Evolutionary conservation across 2,888 invertebrate genomes (phyloP), one percentile per base, ranked within the genome.

Genomic region (Drosophila maculinotata): DNA sequence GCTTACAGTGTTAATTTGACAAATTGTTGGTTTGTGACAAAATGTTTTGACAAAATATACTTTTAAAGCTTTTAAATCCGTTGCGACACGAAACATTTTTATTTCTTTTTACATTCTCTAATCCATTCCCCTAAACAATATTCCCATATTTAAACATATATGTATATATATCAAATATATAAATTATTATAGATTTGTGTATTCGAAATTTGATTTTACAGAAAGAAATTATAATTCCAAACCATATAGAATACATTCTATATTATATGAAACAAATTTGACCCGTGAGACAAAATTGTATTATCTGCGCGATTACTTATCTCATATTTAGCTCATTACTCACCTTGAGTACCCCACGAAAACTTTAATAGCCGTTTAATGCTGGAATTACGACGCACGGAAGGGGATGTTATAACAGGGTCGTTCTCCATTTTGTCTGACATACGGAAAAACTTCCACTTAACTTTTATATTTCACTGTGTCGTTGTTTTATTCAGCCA

Each of bases 271-370:
- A n/a, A n/a, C n/a, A n/a, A n/a, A n/a, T n/a, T n/a, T n/a, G n/a
- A n/a, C n/a, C n/a, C n/a, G n/a, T n/a, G n/a, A n/a, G n/a, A n/a
- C n/a, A n/a, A n/a, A n/a, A 20, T 20, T 20, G 20, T 4, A 20
- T 20, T 20, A 20, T 20, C 20, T n/a, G n/a, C n/a, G n/a, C n/a
- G n/a, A n/a, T n/a, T n/a, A n/a, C n/a, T n/a, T n/a, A n/a, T n/a
- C n/a, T n/a, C n/a, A n/a, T n/a, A 9, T 33, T 38, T 44, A 23
- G n/a, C 39, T 57, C 42, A 57, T 63, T 53, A 69, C 90, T 88
- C 88, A 90, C 90, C 90, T 89, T 89, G 87, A 39, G 89, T 89
- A 60, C 90, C 90, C 90, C 91, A 90, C 28, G 90, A 87, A 35
- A 91, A 83, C 69, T 89, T 90, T 14, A 90, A 71, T 49, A 91